Base-by-base conservation (phyloP, 2,113 vertebrate genomes). In the Stigmatopora argus region DNA sequence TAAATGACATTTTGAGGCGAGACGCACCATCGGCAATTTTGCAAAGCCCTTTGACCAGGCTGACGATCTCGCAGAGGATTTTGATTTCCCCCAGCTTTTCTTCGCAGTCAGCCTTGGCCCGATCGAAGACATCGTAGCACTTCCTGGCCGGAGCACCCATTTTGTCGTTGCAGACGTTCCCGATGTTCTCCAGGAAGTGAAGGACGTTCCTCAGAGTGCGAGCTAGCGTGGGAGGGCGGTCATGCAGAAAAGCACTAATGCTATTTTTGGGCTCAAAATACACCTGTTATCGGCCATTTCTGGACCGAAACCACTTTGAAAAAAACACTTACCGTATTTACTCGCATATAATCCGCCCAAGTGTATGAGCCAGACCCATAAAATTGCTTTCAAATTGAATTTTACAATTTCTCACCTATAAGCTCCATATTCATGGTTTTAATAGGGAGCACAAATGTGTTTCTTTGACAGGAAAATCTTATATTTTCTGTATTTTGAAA, bases 61-160 rank as follows among this genome's bases (percentile, higher is more conserved):
- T 58, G 35, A 95, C 15, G 2, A 92, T 2, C 0, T 90, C 77
- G 73, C 96, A 99, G 70, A 98, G 67, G 74, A 90, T 87, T 71
- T 71, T 78, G 48, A 92, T 69, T 0, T 82, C 5, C 0, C 91
- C 86, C 3, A 97, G 45, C 55, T 83, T 46, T 0, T 77, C 64
- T 12, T 77, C 46, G 26, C 96, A 99, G 14, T 77, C 47, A 3
- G 78, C 75, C n/a, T 78, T 85, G 23, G 91, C 92, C 0, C 90
- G 52, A 0, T 86, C 21, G 0, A 98, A 94, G 57, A 92, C 2
- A 0, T 7, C 57, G 0, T 62, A 7, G 48, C 96, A 99, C 73
- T 91, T 94, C 9, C 2, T 18, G 74, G 87, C 88, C 0, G 95
- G 94, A 0, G 82, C 64, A 1, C 93, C 93, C 79, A 98, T 63